phyloP scores from a whole-genome alignment of 2,113 vertebrate genomes.

The Leptobrachium ailaonicum region DNA sequence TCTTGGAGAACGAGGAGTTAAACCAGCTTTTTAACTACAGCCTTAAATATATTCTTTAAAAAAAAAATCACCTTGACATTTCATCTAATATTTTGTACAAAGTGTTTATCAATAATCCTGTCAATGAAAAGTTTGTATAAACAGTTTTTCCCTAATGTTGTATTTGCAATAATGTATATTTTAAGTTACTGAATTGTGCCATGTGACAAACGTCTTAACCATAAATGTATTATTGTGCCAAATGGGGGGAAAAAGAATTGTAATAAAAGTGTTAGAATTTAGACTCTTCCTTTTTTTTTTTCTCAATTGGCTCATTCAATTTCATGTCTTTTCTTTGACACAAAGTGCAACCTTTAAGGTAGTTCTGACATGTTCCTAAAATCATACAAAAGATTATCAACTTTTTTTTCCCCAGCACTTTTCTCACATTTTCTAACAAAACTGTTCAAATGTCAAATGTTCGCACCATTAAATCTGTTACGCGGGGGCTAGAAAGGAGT shows the following conservation, averaged over 20 bases:
- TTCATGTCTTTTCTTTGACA: background rate
- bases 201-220: slow-evolving; percentile 27
- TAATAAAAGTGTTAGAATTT: slow-evolving; percentile 24
- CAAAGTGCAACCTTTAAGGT: too few species aligned
- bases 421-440: too few species aligned
- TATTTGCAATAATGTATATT: background rate
- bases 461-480: too few species aligned
- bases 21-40: background rate
- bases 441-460: too few species aligned
- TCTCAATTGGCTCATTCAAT: slow-evolving; percentile 20
- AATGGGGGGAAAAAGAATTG: slow-evolving; percentile 5
- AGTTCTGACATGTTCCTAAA: too few species aligned
- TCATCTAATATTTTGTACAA: slow-evolving; percentile 30
- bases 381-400: too few species aligned
- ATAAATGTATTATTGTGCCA: slow-evolving; percentile 40
- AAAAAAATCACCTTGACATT: slow-evolving; percentile 15
- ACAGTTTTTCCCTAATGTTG: too few species aligned
- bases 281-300: slow-evolving; percentile 20
- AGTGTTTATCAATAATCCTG: slow-evolving; percentile 31
- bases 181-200: slow-evolving; percentile 14
- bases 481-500: too few species aligned
- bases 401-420: too few species aligned
- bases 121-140: too few species aligned
- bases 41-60: too few species aligned
- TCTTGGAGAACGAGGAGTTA: slow-evolving; percentile 75